phyloP scores from a whole-genome alignment of 1,140 invertebrate genomes.

The Drosophila micromelanica region DNA sequence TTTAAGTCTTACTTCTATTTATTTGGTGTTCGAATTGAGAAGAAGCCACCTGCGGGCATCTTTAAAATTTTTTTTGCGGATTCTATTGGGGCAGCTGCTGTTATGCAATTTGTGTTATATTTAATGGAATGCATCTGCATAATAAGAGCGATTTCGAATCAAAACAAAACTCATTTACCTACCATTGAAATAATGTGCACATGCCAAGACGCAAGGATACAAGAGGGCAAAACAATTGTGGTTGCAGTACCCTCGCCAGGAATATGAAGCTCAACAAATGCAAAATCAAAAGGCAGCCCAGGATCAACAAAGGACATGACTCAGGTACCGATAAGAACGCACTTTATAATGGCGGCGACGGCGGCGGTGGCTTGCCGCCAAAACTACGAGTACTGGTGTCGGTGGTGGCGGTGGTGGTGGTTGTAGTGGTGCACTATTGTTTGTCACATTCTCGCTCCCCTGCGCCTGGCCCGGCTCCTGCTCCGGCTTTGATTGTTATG shows the following conservation, averaged over 20 bases:
- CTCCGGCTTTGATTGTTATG: conserved; percentile 66
- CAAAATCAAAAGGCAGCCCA: conserved; percentile 61
- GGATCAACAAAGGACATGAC: conserved; percentile 57
- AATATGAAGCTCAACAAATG: conserved; percentile 53
- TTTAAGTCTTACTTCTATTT: neutral
- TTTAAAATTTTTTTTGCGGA: conserved; percentile 8
- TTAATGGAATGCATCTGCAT: conserved; percentile 60
- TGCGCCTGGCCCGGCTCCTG: conserved; percentile 17
- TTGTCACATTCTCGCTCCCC: conserved; percentile 21
- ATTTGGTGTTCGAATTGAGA: neutral
- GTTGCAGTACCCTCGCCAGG: conserved; percentile 65
- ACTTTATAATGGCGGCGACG: neutral
- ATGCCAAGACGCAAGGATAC: conserved; percentile 69
- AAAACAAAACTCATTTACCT: conserved; percentile 57
- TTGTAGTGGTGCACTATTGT: conserved; percentile 69
- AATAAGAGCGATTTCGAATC: conserved; percentile 19
- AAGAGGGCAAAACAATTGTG: conserved; percentile 72
- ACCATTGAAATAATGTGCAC: conserved; percentile 61
- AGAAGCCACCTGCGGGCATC: conserved; percentile 7
- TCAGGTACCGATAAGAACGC: conserved; percentile 51
- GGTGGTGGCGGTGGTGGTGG: neutral
- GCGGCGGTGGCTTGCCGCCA: conserved; percentile 61
- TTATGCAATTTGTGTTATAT: conserved; percentile 57
- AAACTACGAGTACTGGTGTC: conserved; percentile 47
- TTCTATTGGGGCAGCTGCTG: conserved; percentile 52